Evolutionary conservation across 1,140 invertebrate genomes (phyloP), one percentile per base, ranked within the genome.

Genomic region (Cherax destructor): DNA sequence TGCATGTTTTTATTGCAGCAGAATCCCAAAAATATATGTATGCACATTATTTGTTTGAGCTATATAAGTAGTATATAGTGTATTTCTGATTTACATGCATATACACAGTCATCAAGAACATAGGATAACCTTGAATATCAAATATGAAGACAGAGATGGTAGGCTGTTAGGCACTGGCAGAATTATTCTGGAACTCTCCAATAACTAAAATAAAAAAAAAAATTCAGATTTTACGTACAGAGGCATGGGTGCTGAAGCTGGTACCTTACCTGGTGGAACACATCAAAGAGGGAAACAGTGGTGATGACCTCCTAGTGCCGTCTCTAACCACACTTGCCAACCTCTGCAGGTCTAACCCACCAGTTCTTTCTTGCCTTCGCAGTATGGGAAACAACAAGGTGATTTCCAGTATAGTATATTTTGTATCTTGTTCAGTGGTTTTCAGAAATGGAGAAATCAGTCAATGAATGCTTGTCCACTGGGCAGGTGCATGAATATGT

Each of bases 181-280:
- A 41, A 41, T 41, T 41, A 41, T 41, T 41, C 30, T 41, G 30
- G 30, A 41, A 41, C 30, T 41, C 30, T 2, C 30, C 30, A 41
- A 41, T 41, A 41, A 41, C 30, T n/a, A n/a, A n/a, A n/a, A n/a
- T n/a, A 59, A 41, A 41, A 41, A 41, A 41, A 41, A 41, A 41
- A 41, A 41, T 72, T 6, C 83, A 93, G 92, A 78, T 93, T 80
- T 59, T 52, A 3, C 80, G 83, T 65, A 50, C 61, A 21, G 90
- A 93, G 49, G 90, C 86, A 24, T 93, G 92, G 92, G 61, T 93
- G 5, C 56, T 86, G 41, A 74, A 85, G 59, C 52, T 93, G 21
- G 77, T 93, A 10, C 92, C 90, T 1, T 69, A 86, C 47, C 77
- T 93, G 49, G 83, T 89, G 50, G 59, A 69, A 30, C 69, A 86